Evolutionary conservation across 2,113 vertebrate genomes (phyloP), one percentile per base, ranked within the genome.

Genomic region (Marcusenius ussheri): DNA sequence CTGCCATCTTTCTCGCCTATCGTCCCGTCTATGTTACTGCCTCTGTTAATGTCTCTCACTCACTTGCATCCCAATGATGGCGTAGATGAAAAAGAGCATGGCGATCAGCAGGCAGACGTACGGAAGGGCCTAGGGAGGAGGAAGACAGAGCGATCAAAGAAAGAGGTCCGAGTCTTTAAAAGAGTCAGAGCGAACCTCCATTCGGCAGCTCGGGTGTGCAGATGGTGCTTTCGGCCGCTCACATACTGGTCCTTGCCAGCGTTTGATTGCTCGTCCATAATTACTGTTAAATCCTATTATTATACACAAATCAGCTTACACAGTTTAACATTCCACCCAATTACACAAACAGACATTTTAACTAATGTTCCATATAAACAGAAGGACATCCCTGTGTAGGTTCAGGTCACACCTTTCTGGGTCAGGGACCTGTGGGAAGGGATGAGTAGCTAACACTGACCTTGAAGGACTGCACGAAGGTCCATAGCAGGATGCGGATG

Each of bases 51-150:
- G 74, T 19, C 19, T 42, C 21, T 21, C 49, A 90, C 91, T 92
- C 93, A 99, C 98, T 97, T 99, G 98, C 98, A 99, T 99, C 91
- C 98, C 98, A 19, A 99, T 98, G 91, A 99, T 99, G 94, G 98
- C 98, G 1, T 99, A 99, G 93, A 99, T 99, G 96, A 99, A 99
- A 95, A 99, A 99, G 88, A 98, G 97, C 98, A 99, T 99, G 42
- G 98, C 98, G 51, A 99, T 99, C 92, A 99, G 96, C 89, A 99
- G 97, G 92, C 98, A 99, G 90, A 99, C 98, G 0, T 99, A 99
- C 24, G 98, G 98, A 94, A 99, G 96, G 21, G 98, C 98, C 98
- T 99, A 93, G 9, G 83, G 93, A 90, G n/a, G 92, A 88, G 90
- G 89, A 19, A 91, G 31, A 19, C 89, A 91, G 91, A 24, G 90